These are phyloP conservation scores for Druon quercuslanigerum DNA, from an alignment of 1,140 invertebrate species.

Conservation along the genomic window DNA sequence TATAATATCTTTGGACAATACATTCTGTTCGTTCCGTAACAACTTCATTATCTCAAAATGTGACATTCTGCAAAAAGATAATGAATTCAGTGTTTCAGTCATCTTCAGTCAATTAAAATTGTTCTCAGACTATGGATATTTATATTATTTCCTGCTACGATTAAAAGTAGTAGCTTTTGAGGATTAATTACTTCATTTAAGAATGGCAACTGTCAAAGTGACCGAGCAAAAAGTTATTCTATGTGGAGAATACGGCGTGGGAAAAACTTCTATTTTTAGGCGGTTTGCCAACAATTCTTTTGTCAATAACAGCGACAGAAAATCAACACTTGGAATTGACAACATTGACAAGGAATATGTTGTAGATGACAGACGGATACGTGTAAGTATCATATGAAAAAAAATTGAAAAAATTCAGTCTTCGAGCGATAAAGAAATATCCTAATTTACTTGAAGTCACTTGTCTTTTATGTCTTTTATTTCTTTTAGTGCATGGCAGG, in stretches of 20 bases:
- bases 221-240: constrained; percentile 96
- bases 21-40: too few species aligned
- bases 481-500: too few species aligned
- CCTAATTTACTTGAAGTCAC: too few species aligned
- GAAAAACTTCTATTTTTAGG: constrained; percentile 94
- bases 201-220: constrained; percentile 87
- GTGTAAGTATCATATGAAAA: constrained; percentile 76
- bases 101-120: neutral
- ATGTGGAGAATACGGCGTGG: constrained; percentile 96
- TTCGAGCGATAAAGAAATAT: too few species aligned
- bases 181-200: neutral
- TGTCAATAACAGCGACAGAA: constrained; percentile 85
- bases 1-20: too few species aligned
- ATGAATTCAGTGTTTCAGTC: neutral
- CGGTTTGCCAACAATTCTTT: constrained; percentile 93
- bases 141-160: neutral
- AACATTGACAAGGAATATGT: constrained; percentile 89
- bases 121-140: neutral
- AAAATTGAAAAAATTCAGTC: neutral
- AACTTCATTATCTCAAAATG: neutral
- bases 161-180: neutral
- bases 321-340: constrained; percentile 93
- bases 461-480: too few species aligned
- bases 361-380: constrained; percentile 85
- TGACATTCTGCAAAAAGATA: neutral